Base-by-base conservation (phyloP, 2,113 vertebrate species). In the Phrynocephalus versicolor region DNA sequence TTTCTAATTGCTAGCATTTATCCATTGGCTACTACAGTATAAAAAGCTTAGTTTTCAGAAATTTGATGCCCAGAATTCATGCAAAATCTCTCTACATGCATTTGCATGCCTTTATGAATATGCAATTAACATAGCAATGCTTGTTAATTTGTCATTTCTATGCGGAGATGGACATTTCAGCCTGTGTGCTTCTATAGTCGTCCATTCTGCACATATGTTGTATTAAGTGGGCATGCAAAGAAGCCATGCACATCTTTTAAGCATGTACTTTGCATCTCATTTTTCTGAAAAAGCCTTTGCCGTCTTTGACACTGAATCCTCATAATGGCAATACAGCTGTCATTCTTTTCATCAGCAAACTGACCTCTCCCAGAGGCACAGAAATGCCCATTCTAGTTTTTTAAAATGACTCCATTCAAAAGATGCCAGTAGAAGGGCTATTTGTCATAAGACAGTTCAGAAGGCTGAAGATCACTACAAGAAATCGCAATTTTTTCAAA, bases 201-300 rank as follows among this genome's bases (percentile, higher is more conserved):
- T 41, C 80, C 87, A 19, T 4, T 89, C 72, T 85, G 0, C 67
- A 81, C 1, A 23, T 51, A 82, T 41, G 25, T 0, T 79, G 15
- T 41, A 57, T 79, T 79, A 87, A 86, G 71, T 78, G 70, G 19
- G 81, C 57, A 57, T 70, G 77, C 87, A 88, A 92, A 89, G 57
- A 75, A 88, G 79, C 41, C 27, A 13, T 33, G 60, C 76, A 58
- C 73, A 12, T 14, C 14, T 81, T 86, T 60, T 65, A 27, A 90
- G 74, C 58, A 86, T 86, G 84, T 86, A 74, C 84, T 86, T 86
- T 86, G 84, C 84, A 87, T 25, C 77, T 81, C 73, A 85, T 4
- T 73, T 84, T 91, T 37, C 85, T 89, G 79, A 92, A 86, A 91
- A 93, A 88, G 82, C 78, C 83, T 67, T 77, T 69, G 80, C 16